A percentile compares a stretch with the other conserved stretches of the same genome.
phyloP scores from a whole-genome alignment of 2,888 invertebrate species.

The Lepidonotus clava region DNA sequence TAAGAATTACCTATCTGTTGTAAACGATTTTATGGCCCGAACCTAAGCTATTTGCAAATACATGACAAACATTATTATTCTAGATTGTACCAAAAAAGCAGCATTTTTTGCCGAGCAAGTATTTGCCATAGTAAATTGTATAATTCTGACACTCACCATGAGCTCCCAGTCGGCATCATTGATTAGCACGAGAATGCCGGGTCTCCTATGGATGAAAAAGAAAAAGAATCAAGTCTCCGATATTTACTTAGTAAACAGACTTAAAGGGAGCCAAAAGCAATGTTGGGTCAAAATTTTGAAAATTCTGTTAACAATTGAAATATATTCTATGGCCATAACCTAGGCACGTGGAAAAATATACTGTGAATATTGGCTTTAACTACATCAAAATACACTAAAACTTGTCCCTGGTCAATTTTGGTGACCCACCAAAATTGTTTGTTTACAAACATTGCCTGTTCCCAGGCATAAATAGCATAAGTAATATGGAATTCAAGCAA shows the following conservation, averaged over 20 bases:
- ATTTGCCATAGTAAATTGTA: not conserved
- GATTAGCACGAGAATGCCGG: slow-evolving; percentile 95
- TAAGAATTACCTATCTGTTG: not conserved
- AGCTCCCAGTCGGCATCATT: slow-evolving; percentile 99
- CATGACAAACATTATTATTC: too few species aligned
- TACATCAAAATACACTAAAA: too few species aligned
- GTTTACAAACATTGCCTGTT: too few species aligned
- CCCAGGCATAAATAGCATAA: too few species aligned
- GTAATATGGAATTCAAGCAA: too few species aligned
- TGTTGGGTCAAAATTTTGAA: not conserved
- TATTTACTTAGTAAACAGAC: not conserved
- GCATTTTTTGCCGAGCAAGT: not conserved
- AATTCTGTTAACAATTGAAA: too few species aligned
- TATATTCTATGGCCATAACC: not conserved
- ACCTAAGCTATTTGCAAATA: not conserved
- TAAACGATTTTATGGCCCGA: not conserved
- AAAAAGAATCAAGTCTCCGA: not conserved
- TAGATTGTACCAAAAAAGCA: too few species aligned
- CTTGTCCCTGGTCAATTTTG: too few species aligned
- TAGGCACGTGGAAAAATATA: not conserved
- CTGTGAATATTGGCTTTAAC: not conserved
- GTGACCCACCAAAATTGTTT: too few species aligned
- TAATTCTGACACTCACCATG: slow-evolving; percentile 82
- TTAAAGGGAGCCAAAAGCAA: not conserved
- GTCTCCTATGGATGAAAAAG: slow-evolving; percentile 82